Evolutionary conservation across 2,888 invertebrate species (phyloP).

Genomic region (Ferrisia virgata): DNA sequence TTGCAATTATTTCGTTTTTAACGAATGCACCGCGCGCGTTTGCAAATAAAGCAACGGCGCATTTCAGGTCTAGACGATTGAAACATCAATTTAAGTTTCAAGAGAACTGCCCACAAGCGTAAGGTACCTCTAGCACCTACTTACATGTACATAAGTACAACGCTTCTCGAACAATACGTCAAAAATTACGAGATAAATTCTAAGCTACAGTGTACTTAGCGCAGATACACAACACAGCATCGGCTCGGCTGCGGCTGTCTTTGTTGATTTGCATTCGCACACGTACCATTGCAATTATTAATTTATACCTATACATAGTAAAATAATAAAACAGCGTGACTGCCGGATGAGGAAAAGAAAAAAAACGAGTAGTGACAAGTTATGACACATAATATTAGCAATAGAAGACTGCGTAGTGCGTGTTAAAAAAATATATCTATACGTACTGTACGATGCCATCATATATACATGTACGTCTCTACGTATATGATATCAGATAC

Average conservation of each 20-base stretch:
- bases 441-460: too few species aligned
- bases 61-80: background rate
- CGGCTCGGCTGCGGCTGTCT: background rate
- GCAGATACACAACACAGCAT: too few species aligned
- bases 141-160: too few species aligned
- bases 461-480: background rate
- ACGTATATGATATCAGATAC: background rate
- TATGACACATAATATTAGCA: background rate
- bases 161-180: background rate
- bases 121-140: too few species aligned
- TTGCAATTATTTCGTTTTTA: conserved; percentile 9
- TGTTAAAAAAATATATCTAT: too few species aligned
- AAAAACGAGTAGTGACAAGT: conserved; percentile 6
- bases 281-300: background rate
- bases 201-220: background rate
- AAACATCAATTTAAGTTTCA: background rate
- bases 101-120: background rate
- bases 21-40: background rate
- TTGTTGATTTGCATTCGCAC: background rate
- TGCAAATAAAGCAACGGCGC: background rate
- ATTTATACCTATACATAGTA: background rate
- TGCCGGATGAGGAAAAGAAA: background rate
- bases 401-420: background rate
- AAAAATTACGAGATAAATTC: background rate
- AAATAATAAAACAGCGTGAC: background rate